These are phyloP conservation scores for Phalacrocorax aristotelis DNA, from an alignment of 2,113 vertebrate genomes.

Conservation along the genomic window DNA sequence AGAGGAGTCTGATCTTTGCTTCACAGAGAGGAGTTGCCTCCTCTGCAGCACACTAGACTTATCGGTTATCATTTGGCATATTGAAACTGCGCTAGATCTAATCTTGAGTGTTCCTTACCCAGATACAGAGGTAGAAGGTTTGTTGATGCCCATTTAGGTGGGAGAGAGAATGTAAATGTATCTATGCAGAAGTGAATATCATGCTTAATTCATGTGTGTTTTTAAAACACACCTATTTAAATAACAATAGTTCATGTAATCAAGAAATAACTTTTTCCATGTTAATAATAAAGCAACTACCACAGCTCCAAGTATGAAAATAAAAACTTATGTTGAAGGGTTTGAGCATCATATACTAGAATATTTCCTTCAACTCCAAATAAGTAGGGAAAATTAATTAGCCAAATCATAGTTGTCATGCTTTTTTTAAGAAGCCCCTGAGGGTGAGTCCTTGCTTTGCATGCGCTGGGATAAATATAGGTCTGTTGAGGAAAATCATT, in stretches of 20 bases:
- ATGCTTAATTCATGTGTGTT: not conserved
- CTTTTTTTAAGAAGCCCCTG: not conserved
- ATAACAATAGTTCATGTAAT: not conserved
- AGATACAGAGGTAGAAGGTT: not conserved
- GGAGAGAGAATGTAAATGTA: not conserved
- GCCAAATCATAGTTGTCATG: not conserved
- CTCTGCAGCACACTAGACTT: not conserved
- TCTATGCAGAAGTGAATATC: not conserved
- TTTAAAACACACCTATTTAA: not conserved
- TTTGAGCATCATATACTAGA: not conserved
- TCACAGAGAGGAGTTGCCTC: not conserved
- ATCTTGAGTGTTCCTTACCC: not conserved
- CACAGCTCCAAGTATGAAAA: not conserved
- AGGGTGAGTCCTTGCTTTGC: not conserved
- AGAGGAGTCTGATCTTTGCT: not conserved
- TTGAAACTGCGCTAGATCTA: not conserved
- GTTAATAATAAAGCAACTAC: not conserved
- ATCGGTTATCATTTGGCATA: not conserved
- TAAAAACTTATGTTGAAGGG: not conserved
- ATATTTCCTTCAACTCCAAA: not conserved
- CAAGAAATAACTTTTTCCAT: not conserved
- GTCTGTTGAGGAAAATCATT: not conserved
- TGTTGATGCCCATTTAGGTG: not conserved
- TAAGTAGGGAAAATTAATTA: conserved; percentile 37
- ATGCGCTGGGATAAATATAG: not conserved